Conservation (phyloP, 2,888 invertebrate genomes). For the Oscheius myriophilus region DNA sequence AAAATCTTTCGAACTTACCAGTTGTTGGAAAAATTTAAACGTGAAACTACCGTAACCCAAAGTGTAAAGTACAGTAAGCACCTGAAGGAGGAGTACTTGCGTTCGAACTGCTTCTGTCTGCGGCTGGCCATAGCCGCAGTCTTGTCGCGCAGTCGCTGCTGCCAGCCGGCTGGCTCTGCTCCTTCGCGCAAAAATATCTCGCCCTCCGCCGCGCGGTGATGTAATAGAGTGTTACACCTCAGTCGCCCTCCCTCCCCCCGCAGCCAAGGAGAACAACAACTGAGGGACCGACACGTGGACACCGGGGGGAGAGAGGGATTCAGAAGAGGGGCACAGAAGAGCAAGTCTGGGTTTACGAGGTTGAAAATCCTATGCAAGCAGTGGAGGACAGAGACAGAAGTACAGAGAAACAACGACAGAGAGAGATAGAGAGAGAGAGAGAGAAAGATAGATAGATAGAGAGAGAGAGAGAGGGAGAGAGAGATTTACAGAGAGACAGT, state of each 20-base stretch:
- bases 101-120: constrained; percentile 64
- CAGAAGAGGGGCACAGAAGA: neutral
- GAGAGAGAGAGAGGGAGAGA: too few relatives aligned
- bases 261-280: neutral
- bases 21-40: too few relatives aligned
- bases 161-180: neutral
- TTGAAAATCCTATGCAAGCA: neutral
- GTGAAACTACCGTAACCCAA: neutral
- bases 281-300: neutral
- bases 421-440: too few relatives aligned
- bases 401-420: neutral
- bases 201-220: constrained; percentile 29
- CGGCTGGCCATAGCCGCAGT: constrained; percentile 54
- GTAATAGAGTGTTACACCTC: constrained; percentile 30
- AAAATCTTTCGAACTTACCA: neutral
- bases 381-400: neutral
- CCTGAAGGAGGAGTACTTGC: constrained; percentile 64
- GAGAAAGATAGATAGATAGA: too few relatives aligned
- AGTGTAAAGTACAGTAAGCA: constrained; percentile 21
- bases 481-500: too few relatives aligned
- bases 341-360: neutral
- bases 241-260: constrained; percentile 27
- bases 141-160: constrained; percentile 12
- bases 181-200: constrained; percentile 30
- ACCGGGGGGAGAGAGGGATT: neutral